A percentile compares a stretch with the other conserved stretches of the same genome.
Evolutionary conservation across 2,888 invertebrate species (phyloP).

Genomic region (Melieria picta): DNA sequence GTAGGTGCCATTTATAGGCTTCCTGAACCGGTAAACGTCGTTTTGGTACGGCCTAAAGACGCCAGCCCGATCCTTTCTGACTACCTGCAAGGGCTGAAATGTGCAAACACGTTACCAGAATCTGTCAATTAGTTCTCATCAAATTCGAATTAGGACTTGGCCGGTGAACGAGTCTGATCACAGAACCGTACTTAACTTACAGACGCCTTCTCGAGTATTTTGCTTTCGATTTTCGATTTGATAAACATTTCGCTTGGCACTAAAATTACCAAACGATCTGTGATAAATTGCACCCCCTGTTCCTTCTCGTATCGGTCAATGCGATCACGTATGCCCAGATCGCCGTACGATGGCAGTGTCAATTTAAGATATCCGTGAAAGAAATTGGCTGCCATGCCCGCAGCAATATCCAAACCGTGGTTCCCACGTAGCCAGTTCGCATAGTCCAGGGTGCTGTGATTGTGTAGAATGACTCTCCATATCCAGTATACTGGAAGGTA

Average conservation of each 20-base stretch:
- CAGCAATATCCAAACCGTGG: slow-evolving; percentile 59
- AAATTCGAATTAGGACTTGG: too few species aligned
- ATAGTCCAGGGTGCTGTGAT: slow-evolving; percentile 48
- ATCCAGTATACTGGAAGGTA: slow-evolving; percentile 54
- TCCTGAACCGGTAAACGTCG: slow-evolving; percentile 54
- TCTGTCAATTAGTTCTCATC: too few species aligned
- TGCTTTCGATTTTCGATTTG: slow-evolving; percentile 50
- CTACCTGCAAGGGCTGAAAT: slow-evolving; percentile 50
- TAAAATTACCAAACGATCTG: slow-evolving; percentile 54
- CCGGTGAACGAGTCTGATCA: too few species aligned
- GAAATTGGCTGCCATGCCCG: slow-evolving; percentile 62
- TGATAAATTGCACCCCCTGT: slow-evolving; percentile 51
- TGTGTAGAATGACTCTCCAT: slow-evolving; percentile 34
- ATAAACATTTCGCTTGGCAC: slow-evolving; percentile 58
- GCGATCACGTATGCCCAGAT: slow-evolving; percentile 52
- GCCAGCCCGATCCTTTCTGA: slow-evolving; percentile 55
- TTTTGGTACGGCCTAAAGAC: slow-evolving; percentile 56
- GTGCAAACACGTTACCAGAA: too few species aligned
- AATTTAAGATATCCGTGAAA: slow-evolving; percentile 60
- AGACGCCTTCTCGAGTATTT: slow-evolving; percentile 45
- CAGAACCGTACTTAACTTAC: slow-evolving; percentile 40
- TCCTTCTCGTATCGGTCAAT: slow-evolving; percentile 52
- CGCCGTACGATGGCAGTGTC: slow-evolving; percentile 47
- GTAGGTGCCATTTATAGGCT: slow-evolving; percentile 46
- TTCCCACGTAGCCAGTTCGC: slow-evolving; percentile 52